Percentiles rank a stretch among this genome's conserved stretches.
These are phyloP conservation scores for Scophthalmus maximus DNA, from an alignment of 2,113 vertebrate genomes.

Conservation along the genomic window DNA sequence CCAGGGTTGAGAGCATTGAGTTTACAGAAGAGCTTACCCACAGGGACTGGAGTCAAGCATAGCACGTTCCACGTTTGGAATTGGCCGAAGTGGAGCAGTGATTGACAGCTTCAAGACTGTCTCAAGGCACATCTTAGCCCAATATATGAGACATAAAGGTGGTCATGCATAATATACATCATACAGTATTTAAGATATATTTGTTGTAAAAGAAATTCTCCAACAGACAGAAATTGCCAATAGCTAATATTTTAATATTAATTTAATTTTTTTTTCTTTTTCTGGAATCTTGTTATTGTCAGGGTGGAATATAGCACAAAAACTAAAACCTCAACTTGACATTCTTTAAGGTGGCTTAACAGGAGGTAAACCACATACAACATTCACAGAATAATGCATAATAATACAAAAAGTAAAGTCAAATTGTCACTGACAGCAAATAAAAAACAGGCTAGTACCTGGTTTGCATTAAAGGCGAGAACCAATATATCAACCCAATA, in stretches of 20 bases:
- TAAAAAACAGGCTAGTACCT: background rate
- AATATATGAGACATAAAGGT: no score
- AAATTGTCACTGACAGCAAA: background rate
- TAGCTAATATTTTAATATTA: background rate
- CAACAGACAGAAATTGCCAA: background rate
- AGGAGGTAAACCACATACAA: background rate
- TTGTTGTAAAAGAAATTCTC: background rate
- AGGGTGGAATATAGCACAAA: background rate
- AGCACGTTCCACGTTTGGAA: slow-evolving; percentile 36
- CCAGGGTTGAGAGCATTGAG: slow-evolving; percentile 59
- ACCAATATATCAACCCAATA: background rate
- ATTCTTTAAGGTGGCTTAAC: background rate
- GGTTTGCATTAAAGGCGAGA: background rate
- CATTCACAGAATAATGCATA: background rate
- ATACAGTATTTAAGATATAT: no score
- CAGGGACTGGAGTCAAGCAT: slow-evolving; percentile 35
- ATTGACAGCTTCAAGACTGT: slow-evolving; percentile 51
- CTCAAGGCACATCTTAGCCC: no score
- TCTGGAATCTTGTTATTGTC: background rate
- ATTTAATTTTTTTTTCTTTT: background rate
- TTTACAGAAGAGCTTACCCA: slow-evolving; percentile 57
- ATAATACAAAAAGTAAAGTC: background rate
- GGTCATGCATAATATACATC: no score
- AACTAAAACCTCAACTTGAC: background rate
- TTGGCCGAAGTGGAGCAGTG: slow-evolving; percentile 22